These are phyloP conservation scores for Conops quadrifasciatus DNA, from an alignment of 2,888 invertebrate genomes.

Conservation along the genomic window DNA sequence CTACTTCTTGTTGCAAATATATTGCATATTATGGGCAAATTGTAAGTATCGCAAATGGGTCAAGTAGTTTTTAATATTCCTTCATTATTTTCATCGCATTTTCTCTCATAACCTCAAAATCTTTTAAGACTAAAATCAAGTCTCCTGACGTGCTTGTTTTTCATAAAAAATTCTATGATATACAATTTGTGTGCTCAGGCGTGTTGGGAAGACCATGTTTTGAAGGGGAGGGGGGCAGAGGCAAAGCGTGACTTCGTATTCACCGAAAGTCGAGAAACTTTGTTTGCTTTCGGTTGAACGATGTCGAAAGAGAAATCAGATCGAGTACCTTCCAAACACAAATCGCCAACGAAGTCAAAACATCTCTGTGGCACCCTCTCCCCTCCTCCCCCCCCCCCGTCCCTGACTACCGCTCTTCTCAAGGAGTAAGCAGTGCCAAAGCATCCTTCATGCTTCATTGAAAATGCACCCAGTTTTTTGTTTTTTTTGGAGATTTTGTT, in stretches of 20 bases:
- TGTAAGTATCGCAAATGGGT: neutral
- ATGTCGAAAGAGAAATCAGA: slow-evolving; percentile 27
- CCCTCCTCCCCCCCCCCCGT: neutral
- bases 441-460: slow-evolving; percentile 22
- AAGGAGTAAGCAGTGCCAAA: neutral
- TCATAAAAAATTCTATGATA: neutral
- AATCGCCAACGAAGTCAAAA: slow-evolving; percentile 15
- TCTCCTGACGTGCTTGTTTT: neutral
- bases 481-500: neutral
- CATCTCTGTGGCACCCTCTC: no score
- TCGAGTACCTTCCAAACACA: slow-evolving; percentile 18
- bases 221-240: neutral
- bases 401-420: neutral
- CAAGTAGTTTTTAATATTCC: neutral
- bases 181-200: neutral
- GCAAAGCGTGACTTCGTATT: neutral
- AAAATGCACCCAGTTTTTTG: slow-evolving; percentile 19
- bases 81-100: no score
- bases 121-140: neutral
- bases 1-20: no score
- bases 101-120: neutral
- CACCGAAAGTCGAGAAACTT: slow-evolving; percentile 25
- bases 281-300: slow-evolving; percentile 16
- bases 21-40: neutral
- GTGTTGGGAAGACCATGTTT: neutral